Evolutionary conservation across 2,113 vertebrate species (phyloP), one percentile per base, ranked within the genome.

Genomic region (Paramormyrops kingsleyae): DNA sequence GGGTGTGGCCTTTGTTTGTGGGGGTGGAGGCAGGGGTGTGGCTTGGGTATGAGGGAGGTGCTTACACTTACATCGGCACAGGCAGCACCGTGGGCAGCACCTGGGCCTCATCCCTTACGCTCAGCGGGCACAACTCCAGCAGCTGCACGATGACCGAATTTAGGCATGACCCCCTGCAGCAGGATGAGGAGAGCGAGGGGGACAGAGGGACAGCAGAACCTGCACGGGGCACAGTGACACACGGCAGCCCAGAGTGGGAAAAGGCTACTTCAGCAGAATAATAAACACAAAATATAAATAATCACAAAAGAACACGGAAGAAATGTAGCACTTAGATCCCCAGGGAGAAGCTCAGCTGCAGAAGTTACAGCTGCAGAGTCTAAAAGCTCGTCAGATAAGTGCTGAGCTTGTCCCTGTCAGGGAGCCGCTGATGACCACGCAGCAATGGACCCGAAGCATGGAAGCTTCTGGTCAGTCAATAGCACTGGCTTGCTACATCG

Each of bases 51-150:
- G 46, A 19, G 31, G 0, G 59, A 10, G 9, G 77, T 66, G 94
- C 95, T 94, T 89, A 95, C 95, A 96, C 89, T 19, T 96, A 94
- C 93, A 96, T 94, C 87, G 94, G 93, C 31, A 96, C 95, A 88
- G 94, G 93, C n/a, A 96, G 87, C 86, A 96, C 92, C 87, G 95
- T 89, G 3, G 95, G 94, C 3, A 96, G 87, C 46, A 95, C 91
- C 0, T 94, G 84, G 35, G 90, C 93, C 89, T 95, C 95, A n/a
- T 96, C 95, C 0, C 53, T 92, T 94, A 95, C 93, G 0, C 87
- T 92, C 93, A 96, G 91, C 74, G 96, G 91, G 15, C 90, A 93
- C 62, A 94, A 89, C 93, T 96, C 96, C 90, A 96, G 89, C 1
- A 95, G 92, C 87, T 95, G 93, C 0, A 96, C 15, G 85, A 96